These are phyloP conservation scores for Pempheris klunzingeri DNA, from an alignment of 2,797 vertebrate species.

Conservation along the genomic window DNA sequence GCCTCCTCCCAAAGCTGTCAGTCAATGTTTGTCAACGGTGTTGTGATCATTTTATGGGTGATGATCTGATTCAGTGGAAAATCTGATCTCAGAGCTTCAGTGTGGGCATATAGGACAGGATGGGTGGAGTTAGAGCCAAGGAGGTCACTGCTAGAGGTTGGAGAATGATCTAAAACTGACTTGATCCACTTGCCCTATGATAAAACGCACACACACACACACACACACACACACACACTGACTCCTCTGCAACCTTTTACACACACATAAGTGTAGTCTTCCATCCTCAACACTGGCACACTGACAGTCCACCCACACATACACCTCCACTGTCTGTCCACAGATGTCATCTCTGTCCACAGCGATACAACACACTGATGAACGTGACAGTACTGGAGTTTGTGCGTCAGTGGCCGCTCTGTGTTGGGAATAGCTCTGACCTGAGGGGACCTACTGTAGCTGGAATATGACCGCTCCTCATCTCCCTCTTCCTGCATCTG, in stretches of 20 bases:
- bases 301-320: slow-evolving; percentile 52
- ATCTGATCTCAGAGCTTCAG: slow-evolving; percentile 18
- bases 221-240: slow-evolving; percentile 3
- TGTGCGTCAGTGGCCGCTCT: slow-evolving; percentile 50
- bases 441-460: slow-evolving; percentile 65
- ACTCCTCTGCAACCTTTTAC: slow-evolving; percentile 10
- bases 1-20: slow-evolving; percentile 1
- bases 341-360: slow-evolving; percentile 52
- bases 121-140: slow-evolving; percentile 1
- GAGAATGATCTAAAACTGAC: slow-evolving; percentile 45
- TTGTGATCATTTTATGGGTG: neutral
- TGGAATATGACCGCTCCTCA: slow-evolving; percentile 47
- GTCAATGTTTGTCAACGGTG: slow-evolving; percentile 12
- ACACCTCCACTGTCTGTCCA: slow-evolving; percentile 52
- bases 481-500: slow-evolving; percentile 61
- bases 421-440: slow-evolving; percentile 65
- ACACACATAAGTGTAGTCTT: slow-evolving; percentile 8
- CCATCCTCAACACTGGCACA: slow-evolving; percentile 16
- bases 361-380: slow-evolving; percentile 17
- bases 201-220: no score
- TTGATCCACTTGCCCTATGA: slow-evolving; percentile 27
- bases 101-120: slow-evolving; percentile 11
- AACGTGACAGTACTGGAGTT: slow-evolving; percentile 32
- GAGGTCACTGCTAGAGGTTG: slow-evolving; percentile 13
- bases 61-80: slow-evolving; percentile 17